phyloP scores from a whole-genome alignment of 2,797 vertebrate species.

The Geotrypetes seraphini region DNA sequence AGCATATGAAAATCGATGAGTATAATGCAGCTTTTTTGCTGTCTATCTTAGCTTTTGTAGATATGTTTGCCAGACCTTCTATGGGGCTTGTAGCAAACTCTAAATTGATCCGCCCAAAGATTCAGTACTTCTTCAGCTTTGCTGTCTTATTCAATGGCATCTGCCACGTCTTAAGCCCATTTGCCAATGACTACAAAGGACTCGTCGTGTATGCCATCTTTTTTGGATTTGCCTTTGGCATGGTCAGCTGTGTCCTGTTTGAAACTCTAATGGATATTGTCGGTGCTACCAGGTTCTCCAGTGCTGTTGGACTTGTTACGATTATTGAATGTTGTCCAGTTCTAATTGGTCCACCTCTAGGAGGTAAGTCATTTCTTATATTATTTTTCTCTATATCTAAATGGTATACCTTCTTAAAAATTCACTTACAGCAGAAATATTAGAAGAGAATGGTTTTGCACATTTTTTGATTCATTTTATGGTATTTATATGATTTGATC shows the following conservation, averaged over 20 bases:
- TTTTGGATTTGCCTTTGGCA: slow-evolving; percentile 93
- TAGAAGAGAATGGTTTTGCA: no score
- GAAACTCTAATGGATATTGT: slow-evolving; percentile 94
- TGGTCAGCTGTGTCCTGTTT: slow-evolving; percentile 90
- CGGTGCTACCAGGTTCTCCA: slow-evolving; percentile 83
- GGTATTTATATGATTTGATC: no score
- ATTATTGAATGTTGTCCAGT: slow-evolving; percentile 90
- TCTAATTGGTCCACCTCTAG: slow-evolving; percentile 85
- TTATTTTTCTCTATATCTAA: no score
- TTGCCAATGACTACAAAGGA: slow-evolving; percentile 69
- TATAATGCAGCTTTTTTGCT: slow-evolving; percentile 87
- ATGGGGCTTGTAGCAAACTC: slow-evolving; percentile 88
- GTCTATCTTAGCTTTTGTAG: slow-evolving; percentile 87
- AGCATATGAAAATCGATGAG: slow-evolving; percentile 84
- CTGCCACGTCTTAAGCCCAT: slow-evolving; percentile 80
- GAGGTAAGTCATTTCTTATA: slow-evolving; percentile 67
- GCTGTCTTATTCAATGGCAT: slow-evolving; percentile 83
- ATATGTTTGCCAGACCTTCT: slow-evolving; percentile 88
- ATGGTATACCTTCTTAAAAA: no score
- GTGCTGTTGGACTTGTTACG: slow-evolving; percentile 86
- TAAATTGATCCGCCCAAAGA: slow-evolving; percentile 71
- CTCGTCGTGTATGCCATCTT: slow-evolving; percentile 83
- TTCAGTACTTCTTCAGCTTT: slow-evolving; percentile 93
- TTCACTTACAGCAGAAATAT: no score
- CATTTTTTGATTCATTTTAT: no score